Percentiles rank a stretch among this genome's conserved stretches.
Evolutionary conservation across 2,797 vertebrate genomes (phyloP).

Genomic region (Gymnothorax reevesii): DNA sequence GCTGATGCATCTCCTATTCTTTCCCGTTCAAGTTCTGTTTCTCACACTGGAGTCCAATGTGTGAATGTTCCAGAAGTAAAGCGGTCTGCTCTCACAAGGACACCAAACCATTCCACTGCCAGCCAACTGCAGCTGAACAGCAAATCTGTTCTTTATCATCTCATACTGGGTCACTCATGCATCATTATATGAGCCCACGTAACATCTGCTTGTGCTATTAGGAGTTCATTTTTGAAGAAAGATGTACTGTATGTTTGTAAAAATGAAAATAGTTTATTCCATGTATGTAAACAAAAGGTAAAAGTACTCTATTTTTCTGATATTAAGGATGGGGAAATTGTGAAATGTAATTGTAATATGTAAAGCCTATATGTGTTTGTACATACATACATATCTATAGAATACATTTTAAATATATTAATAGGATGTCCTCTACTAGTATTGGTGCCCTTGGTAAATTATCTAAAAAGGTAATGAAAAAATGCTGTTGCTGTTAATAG

Average conservation of each 20-base stretch:
- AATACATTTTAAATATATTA: conserved; percentile 7
- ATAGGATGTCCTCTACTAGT: no score
- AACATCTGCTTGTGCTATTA: conserved; percentile 25
- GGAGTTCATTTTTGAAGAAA: conserved; percentile 27
- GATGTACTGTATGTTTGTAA: conserved; percentile 21
- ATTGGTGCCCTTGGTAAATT: no score
- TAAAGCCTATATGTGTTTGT: conserved; percentile 25
- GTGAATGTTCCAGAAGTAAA: not conserved
- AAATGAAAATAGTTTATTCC: conserved; percentile 16
- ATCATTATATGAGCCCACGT: conserved; percentile 22
- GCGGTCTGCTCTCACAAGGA: not conserved
- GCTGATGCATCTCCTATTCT: no score
- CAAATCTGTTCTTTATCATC: not conserved
- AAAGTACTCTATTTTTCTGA: conserved; percentile 35
- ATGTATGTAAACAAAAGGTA: conserved; percentile 28
- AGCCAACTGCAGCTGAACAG: not conserved
- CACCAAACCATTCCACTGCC: not conserved
- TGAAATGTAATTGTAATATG: conserved; percentile 9
- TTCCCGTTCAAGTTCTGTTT: not conserved
- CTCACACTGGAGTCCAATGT: not conserved
- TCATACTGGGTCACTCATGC: not conserved
- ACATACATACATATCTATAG: conserved; percentile 20
- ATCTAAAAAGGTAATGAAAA: no score
- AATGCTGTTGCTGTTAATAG: no score
- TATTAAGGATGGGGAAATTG: conserved; percentile 18